Percentiles rank a stretch among this genome's conserved stretches.
These are phyloP conservation scores for Cervus canadensis DNA, from an alignment of 2,113 vertebrate genomes.

Conservation along the genomic window DNA sequence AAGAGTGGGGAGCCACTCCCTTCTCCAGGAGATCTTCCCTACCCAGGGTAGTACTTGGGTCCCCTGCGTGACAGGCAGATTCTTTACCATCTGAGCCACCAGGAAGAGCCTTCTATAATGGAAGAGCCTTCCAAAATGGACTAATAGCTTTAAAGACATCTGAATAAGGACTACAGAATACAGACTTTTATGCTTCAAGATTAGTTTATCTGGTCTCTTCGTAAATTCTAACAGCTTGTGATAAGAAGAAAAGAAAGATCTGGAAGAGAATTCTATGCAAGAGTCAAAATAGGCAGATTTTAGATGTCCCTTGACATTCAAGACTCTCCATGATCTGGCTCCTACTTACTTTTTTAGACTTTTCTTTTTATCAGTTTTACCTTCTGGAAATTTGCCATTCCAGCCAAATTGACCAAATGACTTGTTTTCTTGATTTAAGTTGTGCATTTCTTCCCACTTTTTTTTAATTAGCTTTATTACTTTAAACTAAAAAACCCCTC, in stretches of 20 bases:
- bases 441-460: not conserved
- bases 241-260: not conserved
- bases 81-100: not conserved
- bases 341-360: not conserved
- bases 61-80: not conserved
- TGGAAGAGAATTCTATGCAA: not conserved
- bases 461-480: not conserved
- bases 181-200: not conserved
- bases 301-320: not conserved
- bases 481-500: not conserved
- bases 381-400: not conserved
- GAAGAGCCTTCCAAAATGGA: not conserved
- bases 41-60: not conserved
- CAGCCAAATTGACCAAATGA: not conserved
- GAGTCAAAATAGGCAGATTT: not conserved
- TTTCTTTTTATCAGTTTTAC: not conserved
- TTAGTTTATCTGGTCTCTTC: not conserved
- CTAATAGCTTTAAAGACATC: not conserved
- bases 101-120: not conserved
- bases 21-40: not conserved
- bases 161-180: not conserved
- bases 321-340: not conserved
- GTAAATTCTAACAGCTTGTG: not conserved
- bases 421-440: not conserved
- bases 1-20: not conserved